Evolutionary conservation across 30 jellyfish, hydroid and myxozoan species (phyloP).

Genomic region (Aurelia sp.): DNA sequence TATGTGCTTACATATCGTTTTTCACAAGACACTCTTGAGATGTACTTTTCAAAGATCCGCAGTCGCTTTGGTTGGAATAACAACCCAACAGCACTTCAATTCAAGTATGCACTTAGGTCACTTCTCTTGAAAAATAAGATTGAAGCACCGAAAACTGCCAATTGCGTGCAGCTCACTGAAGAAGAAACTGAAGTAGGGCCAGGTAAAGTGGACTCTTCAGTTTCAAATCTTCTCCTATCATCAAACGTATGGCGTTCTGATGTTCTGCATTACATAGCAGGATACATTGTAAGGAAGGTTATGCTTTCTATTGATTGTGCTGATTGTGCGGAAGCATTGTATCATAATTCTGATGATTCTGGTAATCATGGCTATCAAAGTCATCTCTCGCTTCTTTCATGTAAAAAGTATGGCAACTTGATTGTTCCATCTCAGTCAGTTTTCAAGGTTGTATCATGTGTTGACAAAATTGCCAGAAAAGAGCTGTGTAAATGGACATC

Average conservation of each 20-base stretch:
- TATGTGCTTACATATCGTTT: slow-evolving; percentile 22
- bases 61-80: slow-evolving; percentile 61
- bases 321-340: slow-evolving; percentile 30
- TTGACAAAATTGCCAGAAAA: slow-evolving; percentile 4
- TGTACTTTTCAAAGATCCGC: slow-evolving; percentile 43
- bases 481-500: slow-evolving; percentile 5
- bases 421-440: slow-evolving; percentile 33
- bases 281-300: slow-evolving; percentile 5
- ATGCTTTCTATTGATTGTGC: background rate
- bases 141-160: slow-evolving; percentile 20
- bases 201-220: slow-evolving; percentile 5
- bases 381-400: background rate
- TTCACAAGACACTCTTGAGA: slow-evolving; percentile 27
- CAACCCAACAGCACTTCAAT: slow-evolving; percentile 18
- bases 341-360: background rate
- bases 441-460: slow-evolving; percentile 1
- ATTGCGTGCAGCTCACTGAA: background rate
- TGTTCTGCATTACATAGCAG: slow-evolving; percentile 45
- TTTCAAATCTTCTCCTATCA: slow-evolving; percentile 5
- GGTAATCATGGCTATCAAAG: slow-evolving; percentile 2
- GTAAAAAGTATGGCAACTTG: slow-evolving; percentile 40
- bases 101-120: slow-evolving; percentile 22
- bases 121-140: slow-evolving; percentile 5
- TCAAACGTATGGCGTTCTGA: slow-evolving; percentile 13
- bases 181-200: background rate